A percentile compares a stretch with the other conserved stretches of the same genome.
Evolutionary conservation across 1,140 invertebrate genomes (phyloP).

Genomic region (Harpegnathos saltator): DNA sequence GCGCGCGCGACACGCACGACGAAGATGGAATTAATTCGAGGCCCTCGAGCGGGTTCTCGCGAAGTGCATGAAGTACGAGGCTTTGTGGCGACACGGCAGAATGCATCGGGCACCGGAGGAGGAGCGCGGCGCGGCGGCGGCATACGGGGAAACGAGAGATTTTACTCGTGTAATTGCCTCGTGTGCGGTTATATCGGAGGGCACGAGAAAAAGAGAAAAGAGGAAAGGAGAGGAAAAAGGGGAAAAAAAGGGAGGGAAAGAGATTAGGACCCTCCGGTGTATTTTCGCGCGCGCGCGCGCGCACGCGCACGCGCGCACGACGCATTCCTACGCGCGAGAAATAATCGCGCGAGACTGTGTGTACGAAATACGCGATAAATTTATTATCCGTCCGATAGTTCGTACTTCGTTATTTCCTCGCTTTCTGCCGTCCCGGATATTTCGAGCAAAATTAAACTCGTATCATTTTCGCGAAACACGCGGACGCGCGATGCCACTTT

Average conservation of each 20-base stretch:
- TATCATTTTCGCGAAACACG: conserved; percentile 18
- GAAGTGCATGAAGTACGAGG: conserved; percentile 51
- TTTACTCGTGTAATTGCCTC: conserved; percentile 52
- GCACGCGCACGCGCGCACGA: no score
- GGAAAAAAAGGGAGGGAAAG: neutral
- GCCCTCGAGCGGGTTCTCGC: conserved; percentile 47
- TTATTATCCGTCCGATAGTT: conserved; percentile 26
- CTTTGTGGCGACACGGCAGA: conserved; percentile 42
- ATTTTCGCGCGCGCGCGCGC: no score
- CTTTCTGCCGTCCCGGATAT: neutral
- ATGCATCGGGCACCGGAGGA: conserved; percentile 28
- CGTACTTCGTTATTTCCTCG: conserved; percentile 21
- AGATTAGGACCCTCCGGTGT: conserved; percentile 27
- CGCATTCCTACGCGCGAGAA: conserved; percentile 21
- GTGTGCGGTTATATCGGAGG: conserved; percentile 43
- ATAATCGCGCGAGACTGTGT: neutral
- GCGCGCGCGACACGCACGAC: conserved; percentile 36
- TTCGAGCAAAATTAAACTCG: conserved; percentile 31
- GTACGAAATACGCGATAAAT: conserved; percentile 8
- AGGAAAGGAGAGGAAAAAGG: neutral
- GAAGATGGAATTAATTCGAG: conserved; percentile 59
- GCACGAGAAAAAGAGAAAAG: neutral
- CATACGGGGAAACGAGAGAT: conserved; percentile 48
- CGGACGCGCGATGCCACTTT: neutral
- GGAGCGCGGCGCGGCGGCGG: no score